Evolutionary conservation across 1,140 invertebrate species (phyloP).

Genomic region (Dendroctonus ponderosae): DNA sequence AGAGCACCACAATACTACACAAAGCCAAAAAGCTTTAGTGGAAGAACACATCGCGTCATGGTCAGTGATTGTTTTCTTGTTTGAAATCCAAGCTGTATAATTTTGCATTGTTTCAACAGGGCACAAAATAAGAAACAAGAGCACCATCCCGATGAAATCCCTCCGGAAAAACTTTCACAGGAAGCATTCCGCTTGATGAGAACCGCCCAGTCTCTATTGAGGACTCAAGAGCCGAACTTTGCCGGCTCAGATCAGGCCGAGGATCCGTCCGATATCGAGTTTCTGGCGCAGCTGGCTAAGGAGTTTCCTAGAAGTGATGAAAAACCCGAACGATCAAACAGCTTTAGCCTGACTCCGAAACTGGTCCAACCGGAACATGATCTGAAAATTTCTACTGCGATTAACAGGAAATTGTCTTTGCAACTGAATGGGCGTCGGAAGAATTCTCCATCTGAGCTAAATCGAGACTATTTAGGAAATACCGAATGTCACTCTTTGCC

Average conservation of each 20-base stretch:
- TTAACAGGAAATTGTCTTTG: constrained; percentile 46
- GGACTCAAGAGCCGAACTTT: constrained; percentile 64
- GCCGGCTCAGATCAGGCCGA: constrained; percentile 43
- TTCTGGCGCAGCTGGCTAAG: constrained; percentile 44
- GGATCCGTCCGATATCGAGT: constrained; percentile 40
- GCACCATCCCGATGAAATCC: constrained; percentile 51
- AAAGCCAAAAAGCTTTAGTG: constrained; percentile 14
- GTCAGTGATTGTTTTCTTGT: constrained; percentile 6
- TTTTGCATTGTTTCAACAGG: constrained; percentile 22
- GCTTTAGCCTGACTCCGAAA: constrained; percentile 45
- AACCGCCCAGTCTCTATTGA: constrained; percentile 64
- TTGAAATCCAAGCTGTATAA: neutral
- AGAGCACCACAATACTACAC: constrained; percentile 25
- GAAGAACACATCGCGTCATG: constrained; percentile 21
- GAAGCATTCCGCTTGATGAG: constrained; percentile 66
- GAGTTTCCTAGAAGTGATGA: constrained; percentile 43
- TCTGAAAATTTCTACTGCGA: constrained; percentile 35
- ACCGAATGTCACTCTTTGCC: constrained; percentile 12
- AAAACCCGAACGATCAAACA: constrained; percentile 40
- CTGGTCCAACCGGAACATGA: constrained; percentile 43
- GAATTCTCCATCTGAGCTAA: constrained; percentile 2
- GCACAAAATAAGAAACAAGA: constrained; percentile 34
- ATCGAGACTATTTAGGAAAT: constrained; percentile 7
- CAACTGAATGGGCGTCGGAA: constrained; percentile 37
- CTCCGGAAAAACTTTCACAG: constrained; percentile 65